These are phyloP conservation scores for Eretmochelys imbricata DNA, from an alignment of 2,113 vertebrate genomes.

Conservation along the genomic window DNA sequence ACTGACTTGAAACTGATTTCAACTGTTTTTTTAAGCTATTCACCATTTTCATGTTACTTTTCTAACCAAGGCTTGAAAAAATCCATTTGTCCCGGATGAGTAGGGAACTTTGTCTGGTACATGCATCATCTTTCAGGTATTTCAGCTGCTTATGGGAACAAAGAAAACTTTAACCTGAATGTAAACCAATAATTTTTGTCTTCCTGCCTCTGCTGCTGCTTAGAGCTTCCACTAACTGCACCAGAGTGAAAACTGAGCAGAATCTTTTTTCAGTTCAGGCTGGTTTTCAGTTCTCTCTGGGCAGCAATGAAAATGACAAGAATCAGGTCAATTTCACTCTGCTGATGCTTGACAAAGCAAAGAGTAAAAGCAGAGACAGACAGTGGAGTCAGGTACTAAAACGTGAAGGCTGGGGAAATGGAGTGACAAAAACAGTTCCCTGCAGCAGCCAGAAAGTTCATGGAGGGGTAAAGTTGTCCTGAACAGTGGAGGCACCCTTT, in stretches of 20 bases:
- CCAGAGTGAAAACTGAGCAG: not conserved
- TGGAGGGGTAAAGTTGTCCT: not conserved
- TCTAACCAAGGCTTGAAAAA: not conserved
- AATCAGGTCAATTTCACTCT: not conserved
- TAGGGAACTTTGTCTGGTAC: not conserved
- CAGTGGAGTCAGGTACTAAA: not conserved
- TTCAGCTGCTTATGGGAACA: not conserved
- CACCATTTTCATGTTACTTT: accelerated
- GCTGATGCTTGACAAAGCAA: not conserved
- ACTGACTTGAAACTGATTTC: accelerated
- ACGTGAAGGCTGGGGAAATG: not conserved
- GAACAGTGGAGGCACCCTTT: not conserved
- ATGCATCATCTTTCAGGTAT: accelerated
- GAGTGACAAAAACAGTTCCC: not conserved
- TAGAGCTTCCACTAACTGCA: accelerated
- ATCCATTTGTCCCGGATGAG: accelerated
- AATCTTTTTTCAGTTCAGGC: not conserved
- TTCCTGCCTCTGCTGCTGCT: not conserved
- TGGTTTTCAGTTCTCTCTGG: not conserved
- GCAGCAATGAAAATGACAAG: not conserved
- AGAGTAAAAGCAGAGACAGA: not conserved
- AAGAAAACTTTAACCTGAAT: not conserved
- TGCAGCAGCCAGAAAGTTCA: not conserved
- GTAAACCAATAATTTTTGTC: not conserved
- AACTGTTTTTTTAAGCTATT: no score